These are phyloP conservation scores for Parazoanthus darwini DNA, from an alignment of 92 coral and sea anemone genomes.

Conservation along the genomic window DNA sequence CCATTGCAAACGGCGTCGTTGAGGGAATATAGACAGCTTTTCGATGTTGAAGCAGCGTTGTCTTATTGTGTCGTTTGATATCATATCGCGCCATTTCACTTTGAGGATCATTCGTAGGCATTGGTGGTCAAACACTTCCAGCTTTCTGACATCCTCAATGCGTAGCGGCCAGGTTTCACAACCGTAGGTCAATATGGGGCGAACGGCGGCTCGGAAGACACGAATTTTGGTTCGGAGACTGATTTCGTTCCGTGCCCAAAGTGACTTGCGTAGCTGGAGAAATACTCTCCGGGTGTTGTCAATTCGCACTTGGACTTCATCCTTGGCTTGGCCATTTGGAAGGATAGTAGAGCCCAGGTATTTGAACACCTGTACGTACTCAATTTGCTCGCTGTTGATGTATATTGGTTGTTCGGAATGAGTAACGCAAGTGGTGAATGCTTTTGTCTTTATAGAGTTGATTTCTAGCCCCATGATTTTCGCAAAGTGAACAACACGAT, in stretches of 20 bases:
- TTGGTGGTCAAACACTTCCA: not conserved
- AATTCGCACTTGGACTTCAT: not conserved
- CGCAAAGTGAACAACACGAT: not conserved
- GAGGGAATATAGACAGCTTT: not conserved
- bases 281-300: not conserved
- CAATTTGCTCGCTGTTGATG: not conserved
- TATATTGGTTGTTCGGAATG: not conserved
- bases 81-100: not conserved
- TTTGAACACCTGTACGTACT: not conserved
- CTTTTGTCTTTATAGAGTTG: not conserved
- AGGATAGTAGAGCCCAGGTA: too few species aligned
- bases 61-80: not conserved
- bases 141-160: not conserved
- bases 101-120: not conserved
- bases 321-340: too few species aligned
- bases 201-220: not conserved
- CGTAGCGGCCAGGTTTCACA: conserved; percentile 1
- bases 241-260: not conserved
- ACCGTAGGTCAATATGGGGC: not conserved
- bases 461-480: not conserved
- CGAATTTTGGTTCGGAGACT: not conserved
- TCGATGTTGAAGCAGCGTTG: not conserved
- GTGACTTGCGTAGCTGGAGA: not conserved
- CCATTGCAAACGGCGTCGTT: not conserved
- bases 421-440: not conserved